Conservation (phyloP, 1,140 invertebrate genomes). For the Bicyclus anynana region DNA sequence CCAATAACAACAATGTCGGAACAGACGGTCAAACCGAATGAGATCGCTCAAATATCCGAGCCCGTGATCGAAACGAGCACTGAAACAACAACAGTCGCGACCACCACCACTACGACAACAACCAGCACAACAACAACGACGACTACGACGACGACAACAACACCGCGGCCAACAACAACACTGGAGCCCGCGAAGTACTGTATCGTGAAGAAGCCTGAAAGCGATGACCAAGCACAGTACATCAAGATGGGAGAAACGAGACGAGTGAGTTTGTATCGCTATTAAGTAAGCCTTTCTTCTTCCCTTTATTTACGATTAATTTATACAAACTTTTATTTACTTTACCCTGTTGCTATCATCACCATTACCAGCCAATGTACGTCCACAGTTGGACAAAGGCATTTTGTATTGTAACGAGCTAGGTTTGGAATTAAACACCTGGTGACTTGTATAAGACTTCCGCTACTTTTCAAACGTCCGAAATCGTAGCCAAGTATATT, state of each 20-base stretch:
- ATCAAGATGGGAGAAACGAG: constrained; percentile 71
- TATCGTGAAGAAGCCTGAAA: constrained; percentile 86
- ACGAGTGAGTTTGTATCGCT: constrained; percentile 44
- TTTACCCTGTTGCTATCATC: too few relatives aligned
- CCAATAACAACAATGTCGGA: constrained; percentile 67
- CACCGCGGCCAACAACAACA: constrained; percentile 81
- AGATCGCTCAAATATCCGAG: constrained; percentile 59
- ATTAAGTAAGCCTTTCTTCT: background rate
- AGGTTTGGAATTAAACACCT: too few relatives aligned
- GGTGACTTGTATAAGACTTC: too few relatives aligned
- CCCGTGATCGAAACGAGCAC: constrained; percentile 64
- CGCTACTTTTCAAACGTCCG: too few relatives aligned
- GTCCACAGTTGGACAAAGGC: too few relatives aligned
- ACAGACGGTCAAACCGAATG: constrained; percentile 55
- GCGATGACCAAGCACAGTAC: constrained; percentile 66
- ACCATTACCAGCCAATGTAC: too few relatives aligned
- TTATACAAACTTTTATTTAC: too few relatives aligned
- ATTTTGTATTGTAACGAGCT: too few relatives aligned
- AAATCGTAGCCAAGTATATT: too few relatives aligned
- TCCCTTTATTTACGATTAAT: background rate
- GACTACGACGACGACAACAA: constrained; percentile 75
- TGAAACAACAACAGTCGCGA: constrained; percentile 74
- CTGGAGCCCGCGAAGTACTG: constrained; percentile 87
- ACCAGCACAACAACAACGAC: constrained; percentile 72
- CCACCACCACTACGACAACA: constrained; percentile 77